Evolutionary conservation across 2,888 invertebrate genomes (phyloP).

Genomic region (Microplitis deprimator): DNA sequence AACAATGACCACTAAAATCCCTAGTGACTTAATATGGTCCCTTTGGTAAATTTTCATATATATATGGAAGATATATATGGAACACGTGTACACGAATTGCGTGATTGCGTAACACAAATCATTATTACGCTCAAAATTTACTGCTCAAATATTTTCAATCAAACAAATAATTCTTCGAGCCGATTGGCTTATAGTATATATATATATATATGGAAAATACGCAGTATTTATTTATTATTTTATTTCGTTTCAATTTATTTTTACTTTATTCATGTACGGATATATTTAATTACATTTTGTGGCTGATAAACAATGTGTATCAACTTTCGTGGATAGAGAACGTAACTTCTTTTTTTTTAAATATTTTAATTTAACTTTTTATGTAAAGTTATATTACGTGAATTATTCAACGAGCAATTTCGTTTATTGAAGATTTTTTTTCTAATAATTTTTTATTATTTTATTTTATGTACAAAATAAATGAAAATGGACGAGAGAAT

Average conservation of each 20-base stretch:
- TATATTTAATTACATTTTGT: no score
- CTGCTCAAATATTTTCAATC: conserved; percentile 11
- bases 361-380: no score
- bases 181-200: not conserved
- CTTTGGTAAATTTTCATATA: not conserved
- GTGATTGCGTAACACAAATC: not conserved
- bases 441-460: no score
- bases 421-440: not conserved
- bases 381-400: no score
- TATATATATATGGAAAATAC: no score
- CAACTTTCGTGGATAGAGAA: no score
- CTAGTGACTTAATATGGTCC: not conserved
- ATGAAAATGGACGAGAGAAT: not conserved
- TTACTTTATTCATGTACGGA: no score
- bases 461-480: not conserved
- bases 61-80: not conserved
- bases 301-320: no score
- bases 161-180: not conserved
- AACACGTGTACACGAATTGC: not conserved
- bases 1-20: not conserved
- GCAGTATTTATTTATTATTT: no score
- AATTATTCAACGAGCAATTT: no score
- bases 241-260: no score
- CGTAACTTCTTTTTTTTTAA: no score
- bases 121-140: not conserved